Evolutionary conservation across 2,888 invertebrate genomes (phyloP).

Genomic region (Epirrita christyi): DNA sequence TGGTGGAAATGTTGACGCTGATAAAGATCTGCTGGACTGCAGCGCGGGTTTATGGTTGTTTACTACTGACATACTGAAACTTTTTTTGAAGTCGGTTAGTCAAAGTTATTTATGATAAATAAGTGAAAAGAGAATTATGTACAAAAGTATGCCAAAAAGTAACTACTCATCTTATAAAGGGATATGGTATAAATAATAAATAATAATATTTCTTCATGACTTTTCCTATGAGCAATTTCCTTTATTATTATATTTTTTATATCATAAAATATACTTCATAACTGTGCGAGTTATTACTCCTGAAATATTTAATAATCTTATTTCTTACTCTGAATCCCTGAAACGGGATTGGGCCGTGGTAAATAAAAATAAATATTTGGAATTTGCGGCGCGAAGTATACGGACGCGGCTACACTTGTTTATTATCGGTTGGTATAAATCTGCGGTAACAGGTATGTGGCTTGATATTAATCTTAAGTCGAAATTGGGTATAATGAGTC

Average conservation of each 20-base stretch:
- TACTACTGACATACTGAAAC: no score
- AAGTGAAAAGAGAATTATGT: no score
- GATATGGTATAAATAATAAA: no score
- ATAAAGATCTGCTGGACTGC: constrained; percentile 17
- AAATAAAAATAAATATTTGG: constrained; percentile 62
- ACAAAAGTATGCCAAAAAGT: no score
- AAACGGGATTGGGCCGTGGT: constrained; percentile 43
- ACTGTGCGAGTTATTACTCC: constrained; percentile 9
- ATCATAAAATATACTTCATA: constrained; percentile 10
- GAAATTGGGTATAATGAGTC: no score
- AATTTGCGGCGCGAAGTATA: constrained; percentile 38
- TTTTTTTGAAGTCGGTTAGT: no score
- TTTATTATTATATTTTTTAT: constrained; percentile 9
- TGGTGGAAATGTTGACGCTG: constrained; percentile 23
- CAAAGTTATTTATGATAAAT: no score
- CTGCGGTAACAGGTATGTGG: constrained; percentile 5
- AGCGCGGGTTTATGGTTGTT: background rate
- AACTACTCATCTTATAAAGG: no score
- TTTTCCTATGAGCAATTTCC: background rate
- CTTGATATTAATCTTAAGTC: background rate
- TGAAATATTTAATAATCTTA: constrained; percentile 16
- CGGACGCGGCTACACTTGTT: constrained; percentile 35
- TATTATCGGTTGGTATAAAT: constrained; percentile 24
- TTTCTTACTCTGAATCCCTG: constrained; percentile 21
- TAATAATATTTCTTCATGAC: background rate